Evolutionary conservation across 2,797 vertebrate genomes (phyloP).

Genomic region (Ambastaia sidthimunki): DNA sequence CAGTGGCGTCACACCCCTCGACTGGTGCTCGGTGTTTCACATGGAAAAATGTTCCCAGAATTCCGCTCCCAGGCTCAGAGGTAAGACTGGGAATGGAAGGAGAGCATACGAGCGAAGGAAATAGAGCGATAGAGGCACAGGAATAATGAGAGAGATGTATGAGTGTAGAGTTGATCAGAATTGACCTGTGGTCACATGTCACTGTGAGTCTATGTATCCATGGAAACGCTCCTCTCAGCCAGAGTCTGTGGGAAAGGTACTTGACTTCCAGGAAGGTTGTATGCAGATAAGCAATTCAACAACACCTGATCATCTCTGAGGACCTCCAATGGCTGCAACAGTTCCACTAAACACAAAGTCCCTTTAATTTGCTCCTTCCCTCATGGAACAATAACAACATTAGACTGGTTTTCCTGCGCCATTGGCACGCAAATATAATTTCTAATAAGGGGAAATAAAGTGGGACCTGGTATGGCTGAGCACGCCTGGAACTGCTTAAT

Average conservation of each 20-base stretch:
- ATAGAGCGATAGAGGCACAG: slow-evolving; percentile 47
- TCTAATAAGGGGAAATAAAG: slow-evolving; percentile 36
- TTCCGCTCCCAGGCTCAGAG: slow-evolving; percentile 83
- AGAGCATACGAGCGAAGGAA: slow-evolving; percentile 50
- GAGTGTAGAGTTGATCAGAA: slow-evolving; percentile 62
- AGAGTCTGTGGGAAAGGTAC: slow-evolving; percentile 46
- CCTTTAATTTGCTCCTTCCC: neutral
- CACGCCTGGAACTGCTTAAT: slow-evolving; percentile 49
- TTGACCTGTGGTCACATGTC: slow-evolving; percentile 58
- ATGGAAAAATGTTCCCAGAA: slow-evolving; percentile 85
- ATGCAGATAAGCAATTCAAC: neutral
- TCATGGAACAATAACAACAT: neutral
- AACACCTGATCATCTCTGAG: slow-evolving; percentile 20
- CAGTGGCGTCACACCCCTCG: slow-evolving; percentile 83
- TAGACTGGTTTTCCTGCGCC: neutral
- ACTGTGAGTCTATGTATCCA: slow-evolving; percentile 69
- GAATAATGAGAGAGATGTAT: slow-evolving; percentile 55
- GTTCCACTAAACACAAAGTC: slow-evolving; percentile 8
- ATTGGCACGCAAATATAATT: slow-evolving; percentile 18
- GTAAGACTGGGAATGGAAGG: slow-evolving; percentile 65
- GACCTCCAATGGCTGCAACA: neutral
- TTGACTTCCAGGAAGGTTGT: slow-evolving; percentile 27
- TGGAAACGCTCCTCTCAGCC: slow-evolving; percentile 60
- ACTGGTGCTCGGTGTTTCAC: slow-evolving; percentile 81
- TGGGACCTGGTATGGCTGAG: slow-evolving; percentile 26